Evolutionary conservation across 2,888 invertebrate species (phyloP), one percentile per base, ranked within the genome.

Genomic region (Acrobeloides nanus): DNA sequence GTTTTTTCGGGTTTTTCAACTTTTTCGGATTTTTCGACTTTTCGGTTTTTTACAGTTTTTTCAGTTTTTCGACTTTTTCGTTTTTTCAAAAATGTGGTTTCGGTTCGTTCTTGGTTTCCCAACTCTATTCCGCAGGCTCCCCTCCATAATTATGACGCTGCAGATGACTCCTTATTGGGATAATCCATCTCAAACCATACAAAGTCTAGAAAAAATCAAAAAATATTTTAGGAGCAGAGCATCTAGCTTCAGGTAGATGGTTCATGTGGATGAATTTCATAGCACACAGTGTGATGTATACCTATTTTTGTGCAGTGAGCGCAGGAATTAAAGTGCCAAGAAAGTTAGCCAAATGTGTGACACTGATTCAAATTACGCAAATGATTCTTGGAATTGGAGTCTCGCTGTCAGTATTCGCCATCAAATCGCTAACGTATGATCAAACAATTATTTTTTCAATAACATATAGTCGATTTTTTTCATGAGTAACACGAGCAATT

Each of bases 311-410:
- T 32, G 55, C 75, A 27, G 54, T 73, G 40, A 75, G 76, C 1
- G 58, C 75, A 59, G 62, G 66, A 31, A 56, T 75, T 52, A 52
- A 58, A 7, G 38, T 55, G 5, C 89, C 90, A 3, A 68, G 44
- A 8, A 8, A 15, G 4, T 12, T 55, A 24, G 54, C 54, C 7
- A 39, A 39, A 18, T 39, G 20, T 24, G 55, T 55, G 6, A 54
- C 54, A n/a, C 24, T 43, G 8, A 37, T 54, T 1, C 45, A 44
- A 17, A 23, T 44, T 6, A 5, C 37, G 7, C 54, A 54, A 25
- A 54, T 54, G 54, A 25, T 54, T 26, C 29, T 43, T 23, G 54
- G 54, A 46, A 20, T 44, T 17, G 7, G 12, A 15, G 44, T 44
- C n/a, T 44, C 45, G 10, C 17, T 37, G 2, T 15, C 44, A 7